Evolutionary conservation across 2,888 invertebrate species (phyloP), one percentile per base, ranked within the genome.

Genomic region (Eupithecia pulchellata): DNA sequence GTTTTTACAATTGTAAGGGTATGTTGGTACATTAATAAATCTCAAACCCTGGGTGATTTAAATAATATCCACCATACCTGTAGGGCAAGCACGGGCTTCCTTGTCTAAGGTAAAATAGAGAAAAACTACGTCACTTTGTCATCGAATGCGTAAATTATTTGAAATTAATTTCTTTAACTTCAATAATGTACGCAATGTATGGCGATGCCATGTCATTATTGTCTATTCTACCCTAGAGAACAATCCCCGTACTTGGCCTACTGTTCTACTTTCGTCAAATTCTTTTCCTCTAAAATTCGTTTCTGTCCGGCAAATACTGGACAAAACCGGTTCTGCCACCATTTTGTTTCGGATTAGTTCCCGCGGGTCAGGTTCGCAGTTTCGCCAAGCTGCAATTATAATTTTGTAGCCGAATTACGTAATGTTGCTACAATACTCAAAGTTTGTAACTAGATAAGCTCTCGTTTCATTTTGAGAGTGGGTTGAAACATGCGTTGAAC

Each of bases 261-360:
- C 70, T 27, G n/a, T 71, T 67, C 66, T 25, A 52, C 3, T 0
- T n/a, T 58, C 17, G 67, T 65, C 13, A 60, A 76, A 65, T 39
- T 74, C 74, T 36, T 27, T 58, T 73, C 62, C 39, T 69, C 60
- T 75, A 75, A 75, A 80, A 76, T 75, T 69, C 76, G 80, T 82
- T 82, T 84, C 78, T 78, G 83, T 84, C 82, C 81, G 79, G 81
- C 83, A 83, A 84, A 83, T 83, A 82, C 83, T 72, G 79, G 81
- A 79, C 80, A 68, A 78, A 70, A 73, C 79, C 74, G 79, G 79
- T 81, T 80, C 79, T 74, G 73, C 66, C 77, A 75, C 81, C 82
- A 84, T 86, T 84, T 82, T 82, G 83, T 80, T 76, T 76, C 78
- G 81, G 84, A 85, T 85, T 86, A 83, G 79, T 77, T 76, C 75